Evolutionary conservation across 2,113 vertebrate species (phyloP), one percentile per base, ranked within the genome.

Genomic region (Ochotona curzoniae): DNA sequence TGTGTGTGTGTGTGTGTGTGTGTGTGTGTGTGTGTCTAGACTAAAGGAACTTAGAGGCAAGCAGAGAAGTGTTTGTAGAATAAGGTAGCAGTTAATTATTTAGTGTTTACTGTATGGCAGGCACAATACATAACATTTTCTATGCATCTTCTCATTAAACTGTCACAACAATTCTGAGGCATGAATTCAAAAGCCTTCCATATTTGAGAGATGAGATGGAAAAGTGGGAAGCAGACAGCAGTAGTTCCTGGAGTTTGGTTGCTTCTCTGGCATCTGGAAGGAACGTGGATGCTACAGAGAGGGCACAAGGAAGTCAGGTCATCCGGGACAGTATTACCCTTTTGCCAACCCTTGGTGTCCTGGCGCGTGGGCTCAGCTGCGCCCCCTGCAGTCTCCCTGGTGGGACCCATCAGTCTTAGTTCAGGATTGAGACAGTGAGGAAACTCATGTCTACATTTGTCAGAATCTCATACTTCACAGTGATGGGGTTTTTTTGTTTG

Each of bases 321-420:
- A n/a, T n/a, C 47, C 23, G 5, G 20, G 11, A 3, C 57, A 14
- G 47, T 47, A 67, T 54, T 13, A 14, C 15, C 25, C 32, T 28
- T 61, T 54, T 61, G 5, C 44, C 28, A 49, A 3, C 4, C 54
- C 61, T n/a, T 13, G 12, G 30, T 6, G 66, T 73, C 82, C 61
- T 67, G 0, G 18, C 20, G 66, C 32, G 32, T 28, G 14, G 6
- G 63, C n/a, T 54, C 30, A 0, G 44, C 51, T 0, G 0, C 2
- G 30, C 60, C 63, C 60, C 30, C 30, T 32, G 26, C 7, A 18
- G 7, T 25, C 20, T 20, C 44, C 47, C 75, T 15, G 7, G 30
- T 3, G 47, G 8, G 28, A 26, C 51, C 3, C 57, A 67, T 25
- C 4, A 32, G 63, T 5, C 14, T 21, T n/a, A 10, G 35, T 17